Base-by-base conservation (phyloP, 1,140 invertebrate genomes). In the Dendrolimus punctatus region DNA sequence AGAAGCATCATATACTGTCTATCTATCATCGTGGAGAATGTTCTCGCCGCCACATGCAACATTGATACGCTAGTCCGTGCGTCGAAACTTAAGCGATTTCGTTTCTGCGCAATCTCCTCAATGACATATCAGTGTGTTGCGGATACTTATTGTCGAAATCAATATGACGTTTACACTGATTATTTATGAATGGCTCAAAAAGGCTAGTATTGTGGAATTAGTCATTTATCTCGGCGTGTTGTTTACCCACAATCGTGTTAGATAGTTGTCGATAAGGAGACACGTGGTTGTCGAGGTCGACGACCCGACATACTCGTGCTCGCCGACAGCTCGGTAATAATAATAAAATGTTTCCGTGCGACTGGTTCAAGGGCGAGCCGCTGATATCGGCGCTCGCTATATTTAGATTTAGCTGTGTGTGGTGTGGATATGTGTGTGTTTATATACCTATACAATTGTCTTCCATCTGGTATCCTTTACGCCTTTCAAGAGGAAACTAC, bases 331-430 rank as follows among this genome's bases (percentile, higher is more conserved):
- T 84, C 68, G 75, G 80, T 85, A 85, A 85, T 85, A 85, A 85
- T 85, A 85, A 85, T 85, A 86, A 86, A 86, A 86, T 86, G 80
- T 86, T 86, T 86, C 82, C 82, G 80, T 85, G 82, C 82, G 82
- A 86, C 80, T 86, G 82, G 82, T 86, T 86, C 82, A 86, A 86
- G 82, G 82, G 82, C 80, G 80, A 86, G 72, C 79, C 82, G 79
- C 80, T 85, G 82, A 86, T 86, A 86, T 86, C 82, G 82, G 79
- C 76, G 80, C 75, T 69, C 68, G 82, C 82, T 86, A 86, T 86
- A 86, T 86, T 86, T 86, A 86, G 83, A 86, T 86, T 86, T 85
- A 82, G 79, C 73, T 75, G 73, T 82, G 61, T 72, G 76, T 76
- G 69, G 80, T 76, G 76, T 76, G 65, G 72, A 71, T 75, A 68